Conservation (phyloP, 1,140 invertebrate species). For the Telenomus remus region DNA sequence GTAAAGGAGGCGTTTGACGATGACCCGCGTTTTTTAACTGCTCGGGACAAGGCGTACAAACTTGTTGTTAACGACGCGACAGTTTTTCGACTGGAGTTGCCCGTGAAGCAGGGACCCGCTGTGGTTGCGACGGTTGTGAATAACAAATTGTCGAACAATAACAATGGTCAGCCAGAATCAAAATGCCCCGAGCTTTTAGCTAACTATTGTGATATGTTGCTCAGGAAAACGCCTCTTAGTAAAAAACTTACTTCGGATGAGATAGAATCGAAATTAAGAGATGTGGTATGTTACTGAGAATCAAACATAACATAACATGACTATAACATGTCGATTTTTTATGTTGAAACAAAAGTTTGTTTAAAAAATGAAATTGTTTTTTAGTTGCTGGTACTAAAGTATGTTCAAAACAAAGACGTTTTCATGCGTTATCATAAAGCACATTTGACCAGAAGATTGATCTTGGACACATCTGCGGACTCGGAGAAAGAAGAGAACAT, state of each 20-base stretch:
- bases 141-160: constrained; percentile 69
- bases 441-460: constrained; percentile 95
- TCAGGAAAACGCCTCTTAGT: constrained; percentile 96
- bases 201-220: constrained; percentile 99
- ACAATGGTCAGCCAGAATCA: constrained; percentile 85
- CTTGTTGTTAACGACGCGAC: constrained; percentile 98
- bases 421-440: constrained; percentile 99
- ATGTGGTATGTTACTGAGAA: constrained; percentile 90
- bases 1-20: constrained; percentile 97
- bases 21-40: constrained; percentile 97
- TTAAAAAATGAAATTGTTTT: too few species aligned
- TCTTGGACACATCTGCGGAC: constrained; percentile 97
- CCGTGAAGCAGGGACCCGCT: constrained; percentile 77
- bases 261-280: constrained; percentile 93
- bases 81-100: constrained; percentile 91
- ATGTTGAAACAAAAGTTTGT: too few species aligned
- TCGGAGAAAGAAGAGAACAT: constrained; percentile 99
- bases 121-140: constrained; percentile 63
- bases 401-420: constrained; percentile 99
- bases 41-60: constrained; percentile 98
- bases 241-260: constrained; percentile 98
- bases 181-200: constrained; percentile 99
- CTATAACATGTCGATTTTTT: too few species aligned
- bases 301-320: too few species aligned
- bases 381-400: constrained; percentile 95